phyloP scores from a whole-genome alignment of 2,797 vertebrate species.

The Sciurus carolinensis region DNA sequence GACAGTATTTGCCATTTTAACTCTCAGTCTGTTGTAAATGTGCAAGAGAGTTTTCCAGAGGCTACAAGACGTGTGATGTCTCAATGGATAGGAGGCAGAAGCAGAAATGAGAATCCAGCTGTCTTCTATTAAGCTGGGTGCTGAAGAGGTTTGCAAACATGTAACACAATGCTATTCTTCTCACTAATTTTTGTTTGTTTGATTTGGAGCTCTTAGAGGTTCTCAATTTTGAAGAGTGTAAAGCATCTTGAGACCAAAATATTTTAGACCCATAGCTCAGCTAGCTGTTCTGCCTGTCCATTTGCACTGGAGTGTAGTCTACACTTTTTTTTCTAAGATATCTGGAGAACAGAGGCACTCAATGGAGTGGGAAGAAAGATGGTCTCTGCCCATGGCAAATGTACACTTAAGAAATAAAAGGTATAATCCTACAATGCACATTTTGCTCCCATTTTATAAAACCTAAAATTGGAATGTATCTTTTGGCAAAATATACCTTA shows the following conservation, averaged over 20 bases:
- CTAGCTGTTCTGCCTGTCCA: neutral
- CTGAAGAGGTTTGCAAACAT: conserved; percentile 65
- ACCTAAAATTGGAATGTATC: neutral
- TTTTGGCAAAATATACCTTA: neutral
- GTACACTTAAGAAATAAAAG: neutral
- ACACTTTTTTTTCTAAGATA: neutral
- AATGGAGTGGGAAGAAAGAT: neutral
- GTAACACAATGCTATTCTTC: conserved; percentile 6
- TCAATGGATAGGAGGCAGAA: neutral
- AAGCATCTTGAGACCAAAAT: neutral
- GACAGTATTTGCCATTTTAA: neutral
- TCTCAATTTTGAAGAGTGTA: neutral
- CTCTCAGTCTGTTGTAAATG: neutral
- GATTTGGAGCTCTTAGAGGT: conserved; percentile 7
- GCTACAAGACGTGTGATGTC: neutral
- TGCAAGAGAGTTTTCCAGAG: conserved; percentile 8
- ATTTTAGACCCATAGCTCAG: neutral
- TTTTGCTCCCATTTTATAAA: neutral
- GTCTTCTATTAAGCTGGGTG: neutral
- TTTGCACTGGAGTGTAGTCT: neutral
- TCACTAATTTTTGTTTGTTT: conserved; percentile 35
- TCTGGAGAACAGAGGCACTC: neutral
- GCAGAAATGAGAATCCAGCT: conserved; percentile 34
- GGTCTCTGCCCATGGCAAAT: neutral
- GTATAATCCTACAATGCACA: neutral